A percentile compares a stretch with the other conserved stretches of the same genome.
phyloP scores from a whole-genome alignment of 2,113 vertebrate genomes.

The Bombycilla garrulus region DNA sequence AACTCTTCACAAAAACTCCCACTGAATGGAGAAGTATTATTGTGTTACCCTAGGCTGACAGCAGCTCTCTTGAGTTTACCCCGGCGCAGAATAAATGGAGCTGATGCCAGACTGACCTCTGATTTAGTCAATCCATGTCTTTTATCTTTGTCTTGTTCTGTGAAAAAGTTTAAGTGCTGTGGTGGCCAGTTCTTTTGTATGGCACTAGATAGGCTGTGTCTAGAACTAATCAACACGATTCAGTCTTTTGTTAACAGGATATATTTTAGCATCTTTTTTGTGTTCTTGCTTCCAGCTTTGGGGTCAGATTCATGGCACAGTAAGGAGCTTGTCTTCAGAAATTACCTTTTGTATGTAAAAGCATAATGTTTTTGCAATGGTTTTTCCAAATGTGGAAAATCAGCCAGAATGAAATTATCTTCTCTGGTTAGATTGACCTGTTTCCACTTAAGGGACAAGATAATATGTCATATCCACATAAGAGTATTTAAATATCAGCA shows the following conservation, averaged over 20 bases:
- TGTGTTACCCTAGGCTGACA: background rate
- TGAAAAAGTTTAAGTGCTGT: background rate
- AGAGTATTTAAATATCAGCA: background rate
- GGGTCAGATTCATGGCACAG: background rate
- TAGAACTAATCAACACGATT: background rate
- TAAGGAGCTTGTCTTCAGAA: background rate
- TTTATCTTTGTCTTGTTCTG: background rate
- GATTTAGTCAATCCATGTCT: background rate
- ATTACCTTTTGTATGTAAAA: background rate
- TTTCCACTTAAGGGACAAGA: background rate
- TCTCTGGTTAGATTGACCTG: background rate
- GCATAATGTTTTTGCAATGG: background rate
- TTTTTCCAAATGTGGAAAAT: background rate
- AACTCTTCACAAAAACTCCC: background rate
- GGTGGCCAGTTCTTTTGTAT: background rate
- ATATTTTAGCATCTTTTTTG: background rate
- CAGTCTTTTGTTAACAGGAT: background rate
- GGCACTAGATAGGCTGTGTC: background rate
- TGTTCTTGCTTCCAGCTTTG: background rate
- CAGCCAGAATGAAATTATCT: background rate
- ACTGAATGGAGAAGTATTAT: background rate
- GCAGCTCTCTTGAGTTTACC: background rate
- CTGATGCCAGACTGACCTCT: background rate
- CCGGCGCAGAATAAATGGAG: background rate
- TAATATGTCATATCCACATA: slow-evolving; percentile 17